These are phyloP conservation scores for Tolypeutes matacus DNA, from an alignment of 2,797 vertebrate genomes.

Conservation along the genomic window DNA sequence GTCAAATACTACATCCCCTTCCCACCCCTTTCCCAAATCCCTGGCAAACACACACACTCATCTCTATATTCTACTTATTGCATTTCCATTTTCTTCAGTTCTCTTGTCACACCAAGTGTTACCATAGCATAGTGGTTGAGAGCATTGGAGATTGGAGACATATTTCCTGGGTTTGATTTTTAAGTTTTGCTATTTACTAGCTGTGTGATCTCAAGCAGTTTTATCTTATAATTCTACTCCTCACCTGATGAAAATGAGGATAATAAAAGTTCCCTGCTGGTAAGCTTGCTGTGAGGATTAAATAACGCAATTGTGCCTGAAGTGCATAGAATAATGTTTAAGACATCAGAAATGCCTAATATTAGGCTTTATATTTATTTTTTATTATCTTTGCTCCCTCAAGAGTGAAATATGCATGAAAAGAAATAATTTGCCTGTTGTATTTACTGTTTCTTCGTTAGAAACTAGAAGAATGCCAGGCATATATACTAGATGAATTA, in stretches of 20 bases:
- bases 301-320: neutral
- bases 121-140: neutral
- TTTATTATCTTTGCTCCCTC: neutral
- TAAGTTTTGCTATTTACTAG: neutral
- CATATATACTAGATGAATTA: neutral
- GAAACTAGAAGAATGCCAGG: neutral
- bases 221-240: neutral
- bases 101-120: neutral
- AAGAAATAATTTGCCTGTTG: neutral
- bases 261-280: neutral
- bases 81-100: neutral
- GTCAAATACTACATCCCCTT: fast-evolving
- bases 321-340: neutral
- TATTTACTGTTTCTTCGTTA: neutral
- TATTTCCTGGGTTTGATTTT: neutral
- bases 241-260: neutral
- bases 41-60: too few relatives aligned
- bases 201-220: neutral
- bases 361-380: neutral
- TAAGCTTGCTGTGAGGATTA: neutral
- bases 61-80: neutral
- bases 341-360: neutral
- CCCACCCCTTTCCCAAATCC: too few relatives aligned
- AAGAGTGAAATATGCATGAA: neutral
- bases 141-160: neutral